These are phyloP conservation scores for Meteorus colon DNA, from an alignment of 2,888 invertebrate species.

Conservation along the genomic window DNA sequence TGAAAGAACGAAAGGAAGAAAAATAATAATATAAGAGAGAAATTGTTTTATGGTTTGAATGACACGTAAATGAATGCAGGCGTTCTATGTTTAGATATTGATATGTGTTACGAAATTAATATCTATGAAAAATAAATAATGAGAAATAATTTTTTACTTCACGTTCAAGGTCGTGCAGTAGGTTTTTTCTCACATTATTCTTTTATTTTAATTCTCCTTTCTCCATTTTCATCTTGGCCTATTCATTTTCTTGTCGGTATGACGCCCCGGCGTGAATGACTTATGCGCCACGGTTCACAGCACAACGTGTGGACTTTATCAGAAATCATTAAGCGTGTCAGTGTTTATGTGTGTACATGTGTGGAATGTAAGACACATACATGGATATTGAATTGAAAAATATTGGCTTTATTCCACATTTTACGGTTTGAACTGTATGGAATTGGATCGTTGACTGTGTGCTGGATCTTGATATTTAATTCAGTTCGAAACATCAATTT, in stretches of 20 bases:
- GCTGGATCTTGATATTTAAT: slow-evolving; percentile 11
- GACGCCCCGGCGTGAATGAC: slow-evolving; percentile 27
- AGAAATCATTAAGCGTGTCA: slow-evolving; percentile 46
- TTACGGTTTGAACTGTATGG: slow-evolving; percentile 22
- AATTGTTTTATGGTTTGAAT: background rate
- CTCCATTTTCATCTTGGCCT: slow-evolving; percentile 14
- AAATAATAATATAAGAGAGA: background rate
- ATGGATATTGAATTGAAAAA: background rate
- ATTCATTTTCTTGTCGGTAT: slow-evolving; percentile 32
- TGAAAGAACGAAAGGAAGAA: background rate
- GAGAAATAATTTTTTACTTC: slow-evolving; percentile 19
- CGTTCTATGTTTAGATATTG: background rate
- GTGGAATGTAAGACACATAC: slow-evolving; percentile 24
- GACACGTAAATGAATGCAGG: too few species aligned
- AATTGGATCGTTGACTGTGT: slow-evolving; percentile 39
- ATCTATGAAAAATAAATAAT: background rate
- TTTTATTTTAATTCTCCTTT: background rate
- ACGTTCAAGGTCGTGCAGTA: slow-evolving; percentile 34
- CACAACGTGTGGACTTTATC: slow-evolving; percentile 39
- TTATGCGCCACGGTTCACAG: slow-evolving; percentile 42
- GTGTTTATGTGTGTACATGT: slow-evolving; percentile 14
- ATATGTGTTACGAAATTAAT: slow-evolving; percentile 17
- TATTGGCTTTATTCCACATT: slow-evolving; percentile 6
- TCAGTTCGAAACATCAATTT: background rate
- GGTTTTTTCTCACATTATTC: background rate